Conservation (phyloP, 1,140 invertebrate species). For the Helicoverpa armigera region DNA sequence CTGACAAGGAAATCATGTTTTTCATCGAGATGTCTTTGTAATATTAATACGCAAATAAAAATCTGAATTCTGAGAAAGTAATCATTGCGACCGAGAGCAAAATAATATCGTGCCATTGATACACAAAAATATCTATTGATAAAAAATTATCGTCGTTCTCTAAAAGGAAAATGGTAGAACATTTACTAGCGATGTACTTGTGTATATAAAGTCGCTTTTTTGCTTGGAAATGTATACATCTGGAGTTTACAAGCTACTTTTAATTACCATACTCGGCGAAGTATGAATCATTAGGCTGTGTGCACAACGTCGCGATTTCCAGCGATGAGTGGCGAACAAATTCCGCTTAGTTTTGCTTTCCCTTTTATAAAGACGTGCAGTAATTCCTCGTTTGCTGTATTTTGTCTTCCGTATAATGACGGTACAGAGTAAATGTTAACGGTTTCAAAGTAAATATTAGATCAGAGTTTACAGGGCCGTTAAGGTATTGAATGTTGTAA, state of each 20-base stretch:
- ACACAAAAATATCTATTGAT: slow-evolving; percentile 41
- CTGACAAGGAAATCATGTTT: slow-evolving; percentile 25
- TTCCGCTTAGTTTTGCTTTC: slow-evolving; percentile 17
- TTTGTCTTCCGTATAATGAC: slow-evolving; percentile 31
- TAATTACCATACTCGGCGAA: slow-evolving; percentile 49
- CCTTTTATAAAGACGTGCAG: slow-evolving; percentile 13
- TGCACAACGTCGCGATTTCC: slow-evolving; percentile 6
- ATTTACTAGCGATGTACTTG: neutral
- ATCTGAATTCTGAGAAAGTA: slow-evolving; percentile 45
- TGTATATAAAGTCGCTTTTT: slow-evolving; percentile 10
- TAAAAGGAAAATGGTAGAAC: slow-evolving; percentile 21
- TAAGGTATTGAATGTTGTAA: slow-evolving; percentile 41
- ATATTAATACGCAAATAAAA: slow-evolving; percentile 47
- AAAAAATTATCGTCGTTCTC: slow-evolving; percentile 27
- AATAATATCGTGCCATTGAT: slow-evolving; percentile 45
- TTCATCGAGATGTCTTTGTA: slow-evolving; percentile 7
- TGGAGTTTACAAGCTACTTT: slow-evolving; percentile 42
- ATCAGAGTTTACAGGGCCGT: slow-evolving; percentile 25
- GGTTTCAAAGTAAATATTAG: slow-evolving; percentile 21
- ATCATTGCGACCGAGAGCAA: slow-evolving; percentile 35
- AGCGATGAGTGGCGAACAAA: slow-evolving; percentile 14
- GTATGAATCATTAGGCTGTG: slow-evolving; percentile 43
- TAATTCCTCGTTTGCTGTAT: slow-evolving; percentile 29
- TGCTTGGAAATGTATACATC: slow-evolving; percentile 29
- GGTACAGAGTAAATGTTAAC: neutral